Evolutionary conservation across 2,113 vertebrate genomes (phyloP).

Genomic region (Cygnus atratus): DNA sequence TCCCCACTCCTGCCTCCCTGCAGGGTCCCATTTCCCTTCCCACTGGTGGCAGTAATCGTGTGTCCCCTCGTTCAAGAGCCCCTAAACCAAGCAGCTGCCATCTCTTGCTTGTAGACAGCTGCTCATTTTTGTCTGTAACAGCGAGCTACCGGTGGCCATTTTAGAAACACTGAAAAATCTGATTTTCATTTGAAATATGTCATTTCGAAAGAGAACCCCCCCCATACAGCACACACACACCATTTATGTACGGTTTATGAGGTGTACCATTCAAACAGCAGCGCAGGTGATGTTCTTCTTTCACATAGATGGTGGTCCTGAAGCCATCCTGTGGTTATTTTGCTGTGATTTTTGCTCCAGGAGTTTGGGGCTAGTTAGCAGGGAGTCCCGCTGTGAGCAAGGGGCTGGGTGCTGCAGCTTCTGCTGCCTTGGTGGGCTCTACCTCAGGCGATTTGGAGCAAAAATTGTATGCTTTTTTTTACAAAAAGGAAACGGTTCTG

Average conservation of each 20-base stretch:
- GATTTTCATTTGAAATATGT: background rate
- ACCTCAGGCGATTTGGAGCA: background rate
- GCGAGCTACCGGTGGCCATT: background rate
- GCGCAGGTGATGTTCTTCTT: background rate
- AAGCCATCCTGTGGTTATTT: background rate
- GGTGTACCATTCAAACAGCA: background rate
- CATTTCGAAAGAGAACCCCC: background rate
- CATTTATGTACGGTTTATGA: background rate
- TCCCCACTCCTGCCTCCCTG: background rate
- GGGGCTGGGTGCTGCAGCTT: background rate
- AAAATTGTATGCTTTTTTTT: constrained; percentile 10
- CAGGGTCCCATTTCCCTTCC: background rate
- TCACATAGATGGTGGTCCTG: background rate
- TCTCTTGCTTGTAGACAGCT: background rate
- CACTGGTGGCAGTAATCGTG: fast-evolving
- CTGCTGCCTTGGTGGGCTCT: constrained; percentile 7
- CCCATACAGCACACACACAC: background rate
- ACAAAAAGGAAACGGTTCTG: constrained; percentile 28
- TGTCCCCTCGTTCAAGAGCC: background rate
- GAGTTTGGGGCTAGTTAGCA: background rate
- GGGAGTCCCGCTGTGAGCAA: fast-evolving
- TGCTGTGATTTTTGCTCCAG: background rate
- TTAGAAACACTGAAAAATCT: background rate
- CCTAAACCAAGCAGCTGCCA: background rate
- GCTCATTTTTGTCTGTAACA: background rate